A percentile compares a stretch with the other conserved stretches of the same genome.
phyloP scores from a whole-genome alignment of 1,140 invertebrate genomes.

The Gryon sp. region DNA sequence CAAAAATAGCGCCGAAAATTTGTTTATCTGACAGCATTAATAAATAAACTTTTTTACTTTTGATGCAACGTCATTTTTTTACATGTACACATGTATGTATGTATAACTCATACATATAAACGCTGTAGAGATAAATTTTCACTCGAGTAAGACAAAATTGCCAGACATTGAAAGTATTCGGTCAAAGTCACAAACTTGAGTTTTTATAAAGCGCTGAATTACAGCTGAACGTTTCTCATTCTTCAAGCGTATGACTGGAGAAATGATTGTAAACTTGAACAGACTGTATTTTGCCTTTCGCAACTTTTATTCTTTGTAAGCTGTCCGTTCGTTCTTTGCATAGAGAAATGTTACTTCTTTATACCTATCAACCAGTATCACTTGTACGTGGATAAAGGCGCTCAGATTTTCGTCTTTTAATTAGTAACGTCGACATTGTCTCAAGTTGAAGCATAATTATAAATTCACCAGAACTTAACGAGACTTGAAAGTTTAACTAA shows the following conservation, averaged over 20 bases:
- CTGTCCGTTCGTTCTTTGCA: slow-evolving; percentile 12
- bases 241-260: slow-evolving; percentile 16
- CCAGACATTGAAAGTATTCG: too few relatives aligned
- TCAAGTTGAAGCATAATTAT: slow-evolving; percentile 38
- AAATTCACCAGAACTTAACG: too few relatives aligned
- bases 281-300: slow-evolving; percentile 39
- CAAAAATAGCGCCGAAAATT: too few relatives aligned
- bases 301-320: slow-evolving; percentile 42
- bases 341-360: slow-evolving; percentile 38
- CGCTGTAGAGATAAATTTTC: too few relatives aligned
- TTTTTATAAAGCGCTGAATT: slow-evolving; percentile 32
- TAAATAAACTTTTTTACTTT: too few relatives aligned
- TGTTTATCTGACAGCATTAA: too few relatives aligned
- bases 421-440: slow-evolving; percentile 35
- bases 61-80: too few relatives aligned
- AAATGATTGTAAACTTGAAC: slow-evolving; percentile 33
- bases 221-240: slow-evolving; percentile 22
- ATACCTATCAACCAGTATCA: slow-evolving; percentile 27
- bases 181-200: slow-evolving; percentile 5
- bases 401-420: slow-evolving; percentile 30
- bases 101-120: too few relatives aligned
- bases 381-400: slow-evolving; percentile 7
- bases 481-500: too few relatives aligned
- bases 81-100: too few relatives aligned
- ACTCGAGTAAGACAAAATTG: too few relatives aligned